Evolutionary conservation across 2,113 vertebrate species (phyloP), one percentile per base, ranked within the genome.

Genomic region (Hassar affinis): DNA sequence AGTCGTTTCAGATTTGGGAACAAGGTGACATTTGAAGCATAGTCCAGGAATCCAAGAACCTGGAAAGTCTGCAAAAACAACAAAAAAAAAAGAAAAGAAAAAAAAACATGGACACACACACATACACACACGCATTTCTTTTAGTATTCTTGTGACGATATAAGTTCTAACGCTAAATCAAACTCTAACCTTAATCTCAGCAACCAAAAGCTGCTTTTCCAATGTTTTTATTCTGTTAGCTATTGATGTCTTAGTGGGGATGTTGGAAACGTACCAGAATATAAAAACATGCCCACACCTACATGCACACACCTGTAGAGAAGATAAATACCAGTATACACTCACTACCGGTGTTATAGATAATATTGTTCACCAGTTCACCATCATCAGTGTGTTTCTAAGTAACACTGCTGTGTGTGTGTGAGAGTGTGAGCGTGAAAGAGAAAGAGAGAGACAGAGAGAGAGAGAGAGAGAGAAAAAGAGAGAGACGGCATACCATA

Each of bases 341-440:
- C 25, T 79, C 3, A 15, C 5, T 45, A 42, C 35, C 22, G 54
- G 9, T 33, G 17, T 27, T 61, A 11, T 49, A 64, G 38, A 80
- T 64, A 80, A 64, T 30, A 79, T 6, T 30, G 45, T 30, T 30
- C 12, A 62, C 14, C 33, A 61, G 38, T 30, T 79, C 10, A 42
- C 45, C 6, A 11, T 75, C 20, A 9, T n/a, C 15, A 27, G 15
- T 57, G 64, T 81, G 35, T 61, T 20, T 79, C n/a, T 78, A 22
- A n/a, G 10, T 33, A 75, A 51, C 14, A 33, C 11, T 66, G 33
- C 27, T 68, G 78, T 80, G 45, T 66, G 45, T 66, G 78, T 68
- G 61, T 68, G 79, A 57, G 54, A 59, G 54, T 78, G 64, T 68
- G 64, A 20, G 64, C 11, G 64, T 22, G 38, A n/a, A n/a, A n/a